phyloP scores from a whole-genome alignment of 2,888 invertebrate genomes.

The Philaethria dido region DNA sequence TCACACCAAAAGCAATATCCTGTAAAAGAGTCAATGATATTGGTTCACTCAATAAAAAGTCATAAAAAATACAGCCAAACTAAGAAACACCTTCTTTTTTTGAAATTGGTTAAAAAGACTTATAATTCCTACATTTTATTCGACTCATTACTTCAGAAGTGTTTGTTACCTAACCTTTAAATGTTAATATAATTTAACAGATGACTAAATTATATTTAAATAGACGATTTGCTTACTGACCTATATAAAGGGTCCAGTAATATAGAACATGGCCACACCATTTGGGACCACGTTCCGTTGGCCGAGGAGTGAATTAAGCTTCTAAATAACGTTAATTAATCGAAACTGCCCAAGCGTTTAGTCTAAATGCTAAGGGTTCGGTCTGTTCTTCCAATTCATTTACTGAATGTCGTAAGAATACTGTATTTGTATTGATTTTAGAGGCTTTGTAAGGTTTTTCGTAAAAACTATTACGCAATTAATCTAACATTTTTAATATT shows the following conservation, averaged over 20 bases:
- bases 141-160: not conserved
- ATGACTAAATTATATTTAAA: not conserved
- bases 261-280: conserved; percentile 2
- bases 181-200: conserved; percentile 1
- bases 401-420: not conserved
- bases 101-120: no score
- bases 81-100: no score
- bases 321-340: conserved; percentile 23
- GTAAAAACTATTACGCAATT: not conserved
- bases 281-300: conserved; percentile 1
- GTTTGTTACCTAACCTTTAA: not conserved
- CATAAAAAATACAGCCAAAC: no score
- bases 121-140: no score
- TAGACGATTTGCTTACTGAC: conserved; percentile 18
- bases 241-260: conserved; percentile 14
- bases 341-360: conserved; percentile 2
- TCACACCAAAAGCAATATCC: no score
- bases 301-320: conserved; percentile 2
- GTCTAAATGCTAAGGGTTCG: conserved; percentile 12
- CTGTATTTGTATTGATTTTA: not conserved
- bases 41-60: no score
- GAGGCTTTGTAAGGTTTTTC: not conserved
- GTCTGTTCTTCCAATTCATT: conserved; percentile 1
- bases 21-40: no score
- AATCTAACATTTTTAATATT: no score